A percentile compares a stretch with the other conserved stretches of the same genome.
Evolutionary conservation across 2,888 invertebrate genomes (phyloP).

Genomic region (Dione juno): DNA sequence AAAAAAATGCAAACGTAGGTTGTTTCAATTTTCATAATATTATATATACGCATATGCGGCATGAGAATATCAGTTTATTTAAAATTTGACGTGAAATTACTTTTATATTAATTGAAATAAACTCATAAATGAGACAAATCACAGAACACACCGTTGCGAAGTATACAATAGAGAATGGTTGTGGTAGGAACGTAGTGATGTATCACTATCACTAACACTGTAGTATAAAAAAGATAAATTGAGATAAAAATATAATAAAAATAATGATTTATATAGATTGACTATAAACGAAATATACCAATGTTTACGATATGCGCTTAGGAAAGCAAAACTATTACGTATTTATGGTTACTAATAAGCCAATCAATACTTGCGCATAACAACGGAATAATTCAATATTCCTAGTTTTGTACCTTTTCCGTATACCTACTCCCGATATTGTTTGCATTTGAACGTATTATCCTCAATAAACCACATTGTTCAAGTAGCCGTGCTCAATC

Average conservation of each 20-base stretch:
- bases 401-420: slow-evolving; percentile 22
- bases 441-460: slow-evolving; percentile 26
- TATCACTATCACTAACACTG: background rate
- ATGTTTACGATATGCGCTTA: background rate
- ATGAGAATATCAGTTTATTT: background rate
- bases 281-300: background rate
- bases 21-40: too few species aligned
- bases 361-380: slow-evolving; percentile 6
- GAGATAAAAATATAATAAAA: too few species aligned
- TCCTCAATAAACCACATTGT: slow-evolving; percentile 17
- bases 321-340: background rate
- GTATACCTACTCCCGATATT: background rate
- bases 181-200: too few species aligned
- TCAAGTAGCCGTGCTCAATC: background rate
- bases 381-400: slow-evolving; percentile 27
- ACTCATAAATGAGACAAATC: too few species aligned
- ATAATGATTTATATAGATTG: too few species aligned
- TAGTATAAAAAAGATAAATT: too few species aligned
- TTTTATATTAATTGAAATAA: slow-evolving; percentile 7
- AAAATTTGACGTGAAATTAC: background rate
- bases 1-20: too few species aligned
- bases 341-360: slow-evolving; percentile 8
- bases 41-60: too few species aligned
- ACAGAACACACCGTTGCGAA: too few species aligned
- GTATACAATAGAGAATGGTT: too few species aligned